These are phyloP conservation scores for Galleria mellonella DNA, from an alignment of 1,140 invertebrate genomes.

Conservation along the genomic window DNA sequence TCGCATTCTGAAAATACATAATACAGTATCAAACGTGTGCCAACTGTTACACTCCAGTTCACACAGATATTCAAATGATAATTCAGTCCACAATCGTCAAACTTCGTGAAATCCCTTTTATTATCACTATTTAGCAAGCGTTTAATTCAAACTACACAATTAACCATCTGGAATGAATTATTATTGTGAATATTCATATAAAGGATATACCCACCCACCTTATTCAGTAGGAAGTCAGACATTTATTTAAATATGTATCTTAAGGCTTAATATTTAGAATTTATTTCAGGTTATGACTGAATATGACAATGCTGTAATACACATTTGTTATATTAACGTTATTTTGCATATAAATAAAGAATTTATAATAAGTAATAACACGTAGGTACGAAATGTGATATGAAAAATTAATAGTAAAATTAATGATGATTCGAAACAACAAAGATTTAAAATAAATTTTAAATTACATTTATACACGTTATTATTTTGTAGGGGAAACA, in stretches of 20 bases:
- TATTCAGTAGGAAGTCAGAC: slow-evolving; percentile 18
- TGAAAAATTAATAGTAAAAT: too few relatives aligned
- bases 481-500: too few relatives aligned
- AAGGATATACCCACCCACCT: slow-evolving; percentile 37
- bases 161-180: neutral
- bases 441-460: too few relatives aligned
- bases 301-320: too few relatives aligned
- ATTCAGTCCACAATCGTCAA: neutral
- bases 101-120: neutral
- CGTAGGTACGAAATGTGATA: too few relatives aligned
- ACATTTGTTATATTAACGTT: too few relatives aligned
- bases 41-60: slow-evolving; percentile 1
- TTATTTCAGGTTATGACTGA: too few relatives aligned
- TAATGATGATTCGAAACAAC: too few relatives aligned
- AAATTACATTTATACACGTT: too few relatives aligned
- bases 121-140: neutral
- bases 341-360: too few relatives aligned
- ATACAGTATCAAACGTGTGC: slow-evolving; percentile 3
- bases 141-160: neutral
- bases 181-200: slow-evolving; percentile 2
- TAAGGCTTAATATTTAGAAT: too few relatives aligned
- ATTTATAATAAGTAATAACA: too few relatives aligned
- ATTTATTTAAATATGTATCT: slow-evolving; percentile 1
- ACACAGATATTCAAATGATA: slow-evolving; percentile 6
- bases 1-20: slow-evolving; percentile 66